A percentile compares a stretch with the other conserved stretches of the same genome.
phyloP scores from a whole-genome alignment of 1,140 invertebrate species.

The Pissodes strobi region DNA sequence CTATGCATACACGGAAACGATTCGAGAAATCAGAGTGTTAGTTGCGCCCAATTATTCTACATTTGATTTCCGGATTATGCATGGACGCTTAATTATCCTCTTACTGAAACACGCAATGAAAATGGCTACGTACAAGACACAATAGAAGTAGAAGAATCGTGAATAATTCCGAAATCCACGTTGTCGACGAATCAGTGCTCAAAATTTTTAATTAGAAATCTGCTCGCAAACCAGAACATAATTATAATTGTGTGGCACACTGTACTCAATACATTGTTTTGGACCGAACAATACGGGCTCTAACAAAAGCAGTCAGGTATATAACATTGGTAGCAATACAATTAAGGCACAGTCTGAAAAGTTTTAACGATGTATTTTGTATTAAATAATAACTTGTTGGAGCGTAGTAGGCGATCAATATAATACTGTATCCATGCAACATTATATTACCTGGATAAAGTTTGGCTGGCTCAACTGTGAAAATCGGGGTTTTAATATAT shows the following conservation, averaged over 20 bases:
- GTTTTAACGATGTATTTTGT: slow-evolving; percentile 56
- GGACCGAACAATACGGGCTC: slow-evolving; percentile 40
- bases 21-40: too few species aligned
- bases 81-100: too few species aligned
- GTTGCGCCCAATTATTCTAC: too few species aligned
- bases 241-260: slow-evolving; percentile 53
- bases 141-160: too few species aligned
- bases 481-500: too few species aligned
- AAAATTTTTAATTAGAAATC: slow-evolving; percentile 52
- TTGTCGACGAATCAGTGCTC: slow-evolving; percentile 3
- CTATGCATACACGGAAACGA: too few species aligned
- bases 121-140: too few species aligned
- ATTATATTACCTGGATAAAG: slow-evolving; percentile 24
- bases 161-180: too few species aligned
- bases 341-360: slow-evolving; percentile 55
- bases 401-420: slow-evolving; percentile 50
- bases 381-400: slow-evolving; percentile 54
- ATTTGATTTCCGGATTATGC: too few species aligned
- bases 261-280: slow-evolving; percentile 52
- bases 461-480: too few species aligned
- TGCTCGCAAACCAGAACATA: slow-evolving; percentile 49
- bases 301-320: slow-evolving; percentile 52
- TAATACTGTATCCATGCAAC: slow-evolving; percentile 41
- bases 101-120: too few species aligned
- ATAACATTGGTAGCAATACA: slow-evolving; percentile 48